These are phyloP conservation scores for Sesamia nonagrioides DNA, from an alignment of 1,140 invertebrate genomes.

Conservation along the genomic window DNA sequence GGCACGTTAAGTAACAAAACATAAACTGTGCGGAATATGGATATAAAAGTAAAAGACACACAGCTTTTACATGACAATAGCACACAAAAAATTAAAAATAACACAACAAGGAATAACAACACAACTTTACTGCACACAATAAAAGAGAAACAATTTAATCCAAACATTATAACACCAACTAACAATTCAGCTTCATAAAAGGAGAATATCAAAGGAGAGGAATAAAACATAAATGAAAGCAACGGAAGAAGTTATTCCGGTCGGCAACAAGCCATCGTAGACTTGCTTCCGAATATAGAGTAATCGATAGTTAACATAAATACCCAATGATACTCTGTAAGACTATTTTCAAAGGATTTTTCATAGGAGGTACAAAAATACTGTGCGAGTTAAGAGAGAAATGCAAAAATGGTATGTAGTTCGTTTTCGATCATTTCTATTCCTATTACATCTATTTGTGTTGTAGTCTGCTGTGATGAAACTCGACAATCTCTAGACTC, in stretches of 20 bases:
- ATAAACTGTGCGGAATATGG: constrained; percentile 5
- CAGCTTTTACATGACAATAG: constrained; percentile 31
- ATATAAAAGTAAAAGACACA: constrained; percentile 19
- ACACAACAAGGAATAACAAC: constrained; percentile 4
- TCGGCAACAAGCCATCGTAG: constrained; percentile 39
- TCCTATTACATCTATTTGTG: background rate
- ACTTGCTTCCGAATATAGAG: constrained; percentile 62
- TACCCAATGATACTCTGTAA: background rate
- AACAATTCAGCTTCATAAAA: constrained; percentile 44
- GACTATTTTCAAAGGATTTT: constrained; percentile 19
- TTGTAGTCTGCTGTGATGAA: constrained; percentile 10
- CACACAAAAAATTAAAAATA: constrained; percentile 18
- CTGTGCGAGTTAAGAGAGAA: no score
- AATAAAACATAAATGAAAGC: constrained; percentile 35
- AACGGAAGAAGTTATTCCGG: constrained; percentile 20
- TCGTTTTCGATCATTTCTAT: background rate
- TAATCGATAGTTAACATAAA: constrained; percentile 60
- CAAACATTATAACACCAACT: constrained; percentile 38
- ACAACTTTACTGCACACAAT: constrained; percentile 7
- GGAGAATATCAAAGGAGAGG: constrained; percentile 26
- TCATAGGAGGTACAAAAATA: background rate
- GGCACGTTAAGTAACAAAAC: background rate
- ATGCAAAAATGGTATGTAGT: no score
- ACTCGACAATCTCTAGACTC: constrained; percentile 14
- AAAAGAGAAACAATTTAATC: constrained; percentile 29